These are phyloP conservation scores for Scaptomyza caliginosa DNA, from an alignment of 2,888 invertebrate species.

Conservation along the genomic window DNA sequence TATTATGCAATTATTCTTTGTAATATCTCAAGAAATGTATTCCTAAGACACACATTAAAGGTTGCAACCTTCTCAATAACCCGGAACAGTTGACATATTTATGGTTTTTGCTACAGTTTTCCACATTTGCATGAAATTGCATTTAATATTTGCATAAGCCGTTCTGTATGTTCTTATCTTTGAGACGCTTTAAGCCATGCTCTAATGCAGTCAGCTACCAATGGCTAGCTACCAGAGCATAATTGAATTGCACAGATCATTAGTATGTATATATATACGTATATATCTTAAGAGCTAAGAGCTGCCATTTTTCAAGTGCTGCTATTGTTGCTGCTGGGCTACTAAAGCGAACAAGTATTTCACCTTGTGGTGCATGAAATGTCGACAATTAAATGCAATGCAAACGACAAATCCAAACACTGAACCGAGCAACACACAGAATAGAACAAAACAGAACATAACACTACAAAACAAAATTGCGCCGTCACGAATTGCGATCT, in stretches of 20 bases:
- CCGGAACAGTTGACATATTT: constrained; percentile 42
- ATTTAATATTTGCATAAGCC: constrained; percentile 33
- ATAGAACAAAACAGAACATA: not conserved
- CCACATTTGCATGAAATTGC: constrained; percentile 29
- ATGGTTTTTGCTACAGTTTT: constrained; percentile 24
- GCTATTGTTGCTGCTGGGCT: constrained; percentile 1
- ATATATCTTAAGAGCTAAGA: not conserved
- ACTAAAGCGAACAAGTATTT: constrained; percentile 31
- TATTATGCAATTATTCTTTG: not conserved
- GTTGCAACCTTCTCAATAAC: constrained; percentile 31
- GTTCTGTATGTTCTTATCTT: constrained; percentile 15
- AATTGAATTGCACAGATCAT: constrained; percentile 31
- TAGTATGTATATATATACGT: constrained; percentile 21
- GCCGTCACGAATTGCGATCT: constrained; percentile 66
- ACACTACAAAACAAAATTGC: constrained; percentile 43
- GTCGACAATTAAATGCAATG: constrained; percentile 75
- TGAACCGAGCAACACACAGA: constrained; percentile 21
- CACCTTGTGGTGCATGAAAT: constrained; percentile 72
- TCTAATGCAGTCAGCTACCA: constrained; percentile 4
- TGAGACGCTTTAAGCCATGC: constrained; percentile 8
- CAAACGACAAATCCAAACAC: constrained; percentile 51
- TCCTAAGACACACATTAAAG: not conserved
- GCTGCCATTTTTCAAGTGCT: constrained; percentile 6
- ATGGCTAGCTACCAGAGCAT: constrained; percentile 21
- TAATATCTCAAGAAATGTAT: not conserved